Evolutionary conservation across 2,888 invertebrate species (phyloP).

Genomic region (Hypomecis atomaria): DNA sequence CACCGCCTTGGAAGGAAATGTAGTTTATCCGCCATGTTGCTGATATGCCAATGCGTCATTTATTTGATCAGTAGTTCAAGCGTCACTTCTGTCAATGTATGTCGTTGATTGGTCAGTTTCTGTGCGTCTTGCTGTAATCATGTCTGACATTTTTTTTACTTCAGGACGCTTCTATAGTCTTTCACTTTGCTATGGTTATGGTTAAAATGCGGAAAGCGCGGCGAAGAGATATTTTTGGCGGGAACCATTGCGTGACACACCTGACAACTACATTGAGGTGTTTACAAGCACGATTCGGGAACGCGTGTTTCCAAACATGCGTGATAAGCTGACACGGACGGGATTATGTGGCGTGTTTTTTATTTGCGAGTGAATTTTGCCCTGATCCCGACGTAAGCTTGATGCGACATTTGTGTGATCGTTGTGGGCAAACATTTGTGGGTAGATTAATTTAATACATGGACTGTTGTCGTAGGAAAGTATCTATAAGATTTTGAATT

Average conservation of each 20-base stretch:
- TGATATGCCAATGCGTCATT: too few species aligned
- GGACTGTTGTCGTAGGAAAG: not conserved
- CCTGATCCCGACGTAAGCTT: constrained; percentile 17
- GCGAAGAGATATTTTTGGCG: constrained; percentile 58
- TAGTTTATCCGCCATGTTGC: too few species aligned
- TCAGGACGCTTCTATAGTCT: too few species aligned
- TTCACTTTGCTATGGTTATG: too few species aligned
- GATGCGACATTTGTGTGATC: constrained; percentile 19
- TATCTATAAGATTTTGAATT: too few species aligned
- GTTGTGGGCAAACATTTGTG: not conserved
- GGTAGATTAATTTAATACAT: not conserved
- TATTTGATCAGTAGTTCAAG: too few species aligned
- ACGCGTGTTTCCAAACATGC: constrained; percentile 58
- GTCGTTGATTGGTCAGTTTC: too few species aligned
- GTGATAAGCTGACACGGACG: constrained; percentile 48
- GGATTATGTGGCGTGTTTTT: constrained; percentile 40
- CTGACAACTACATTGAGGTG: constrained; percentile 54
- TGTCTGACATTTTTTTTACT: too few species aligned
- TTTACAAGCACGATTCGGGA: constrained; percentile 65
- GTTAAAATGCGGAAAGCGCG: constrained; percentile 44
- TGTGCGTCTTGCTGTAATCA: too few species aligned
- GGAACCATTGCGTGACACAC: constrained; percentile 68
- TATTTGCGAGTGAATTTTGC: constrained; percentile 34
- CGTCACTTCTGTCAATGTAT: too few species aligned
- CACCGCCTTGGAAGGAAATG: too few species aligned